Conservation (phyloP, 2,797 vertebrate species). For the Amniataba percoides region DNA sequence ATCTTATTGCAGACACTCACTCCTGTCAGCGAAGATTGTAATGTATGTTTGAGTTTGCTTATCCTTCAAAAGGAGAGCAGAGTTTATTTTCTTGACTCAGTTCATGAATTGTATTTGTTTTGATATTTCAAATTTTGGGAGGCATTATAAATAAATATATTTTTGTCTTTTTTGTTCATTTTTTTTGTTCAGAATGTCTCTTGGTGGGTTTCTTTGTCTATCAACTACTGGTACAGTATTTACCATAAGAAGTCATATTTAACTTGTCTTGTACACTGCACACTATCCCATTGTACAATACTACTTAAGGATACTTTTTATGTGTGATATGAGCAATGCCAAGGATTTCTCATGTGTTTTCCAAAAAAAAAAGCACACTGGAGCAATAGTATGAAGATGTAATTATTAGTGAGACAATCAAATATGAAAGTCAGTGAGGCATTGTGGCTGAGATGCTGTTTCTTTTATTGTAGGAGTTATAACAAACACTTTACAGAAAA, state of each 20-base stretch:
- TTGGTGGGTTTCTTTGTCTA: slow-evolving; percentile 7
- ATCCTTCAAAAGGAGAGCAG: neutral
- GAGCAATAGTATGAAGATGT: neutral
- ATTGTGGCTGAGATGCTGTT: slow-evolving; percentile 56
- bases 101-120: slow-evolving; percentile 8
- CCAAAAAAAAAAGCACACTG: neutral
- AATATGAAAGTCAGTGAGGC: slow-evolving; percentile 37
- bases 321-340: slow-evolving; percentile 13
- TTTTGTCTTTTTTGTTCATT: slow-evolving; percentile 8
- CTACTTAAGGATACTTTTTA: slow-evolving; percentile 20
- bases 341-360: neutral
- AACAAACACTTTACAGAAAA: slow-evolving; percentile 35
- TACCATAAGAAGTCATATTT: slow-evolving; percentile 4
- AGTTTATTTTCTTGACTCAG: neutral
- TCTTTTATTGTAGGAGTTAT: slow-evolving; percentile 66
- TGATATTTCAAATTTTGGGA: neutral
- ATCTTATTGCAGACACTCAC: neutral
- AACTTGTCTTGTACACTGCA: neutral
- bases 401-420: slow-evolving; percentile 15
- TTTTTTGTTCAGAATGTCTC: neutral
- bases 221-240: slow-evolving; percentile 25
- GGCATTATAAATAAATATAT: slow-evolving; percentile 23
- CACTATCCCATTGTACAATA: slow-evolving; percentile 14
- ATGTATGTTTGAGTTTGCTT: neutral
- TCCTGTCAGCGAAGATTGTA: slow-evolving; percentile 1